Evolutionary conservation across 2,113 vertebrate genomes (phyloP), one percentile per base, ranked within the genome.

Genomic region (Pterophyllum scalare): DNA sequence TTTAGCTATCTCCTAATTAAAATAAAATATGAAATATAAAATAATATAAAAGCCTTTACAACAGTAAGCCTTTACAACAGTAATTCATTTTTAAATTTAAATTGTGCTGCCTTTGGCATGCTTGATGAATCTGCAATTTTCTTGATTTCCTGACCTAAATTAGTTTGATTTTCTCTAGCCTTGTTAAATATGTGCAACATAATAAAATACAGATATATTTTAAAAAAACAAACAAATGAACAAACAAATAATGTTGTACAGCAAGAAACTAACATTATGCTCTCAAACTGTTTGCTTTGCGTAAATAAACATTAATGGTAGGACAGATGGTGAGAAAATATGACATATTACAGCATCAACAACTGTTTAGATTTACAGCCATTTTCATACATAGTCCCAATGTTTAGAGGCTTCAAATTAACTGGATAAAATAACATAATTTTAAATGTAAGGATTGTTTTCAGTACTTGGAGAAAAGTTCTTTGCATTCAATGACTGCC

Each of bases 31-130:
- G n/a, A n/a, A n/a, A n/a, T n/a, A n/a, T n/a, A n/a, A n/a, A n/a
- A n/a, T n/a, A n/a, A 62, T 49, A 57, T 79, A 22, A 60, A 62
- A 78, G 76, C 59, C 31, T 81, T 80, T 59, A 9, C 40, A 22
- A 75, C 79, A n/a, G n/a, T n/a, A 62, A 78, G 76, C 60, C 31
- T 81, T 80, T 59, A 9, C 33, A 22, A 75, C 79, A 87, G 86
- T 81, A 1, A 82, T 64, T 13, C 15, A 59, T 43, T 75, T 87
- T 79, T 56, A 19, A 84, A 77, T 79, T 54, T 38, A 54, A 57
- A 72, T 77, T 8, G 26, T 33, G 17, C 75, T 62, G 61, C 57
- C 75, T 72, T 86, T 75, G 83, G 70, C 79, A 56, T 60, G 22
- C 35, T 81, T 64, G 31, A 84, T 38, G 78, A 59, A 84, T 76